A percentile compares a stretch with the other conserved stretches of the same genome.
Conservation (phyloP, 2,797 vertebrate species). For the Xenops minutus region DNA sequence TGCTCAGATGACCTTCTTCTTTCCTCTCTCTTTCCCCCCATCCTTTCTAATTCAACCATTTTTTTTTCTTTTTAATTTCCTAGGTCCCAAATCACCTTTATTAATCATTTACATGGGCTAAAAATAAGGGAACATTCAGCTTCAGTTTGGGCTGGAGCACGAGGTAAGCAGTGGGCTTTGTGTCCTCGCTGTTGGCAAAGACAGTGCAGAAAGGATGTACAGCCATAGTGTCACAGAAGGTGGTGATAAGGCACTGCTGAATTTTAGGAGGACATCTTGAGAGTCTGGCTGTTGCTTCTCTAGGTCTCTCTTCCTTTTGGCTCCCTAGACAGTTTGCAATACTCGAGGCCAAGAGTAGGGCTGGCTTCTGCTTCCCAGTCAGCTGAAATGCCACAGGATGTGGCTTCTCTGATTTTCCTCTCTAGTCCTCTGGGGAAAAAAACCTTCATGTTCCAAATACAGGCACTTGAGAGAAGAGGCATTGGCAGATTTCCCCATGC, state of each 20-base stretch:
- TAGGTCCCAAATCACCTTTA: background rate
- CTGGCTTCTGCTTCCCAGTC: background rate
- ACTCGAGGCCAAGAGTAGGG: background rate
- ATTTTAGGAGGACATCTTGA: background rate
- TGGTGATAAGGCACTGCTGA: background rate
- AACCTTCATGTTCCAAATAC: background rate
- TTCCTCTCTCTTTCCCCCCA: background rate
- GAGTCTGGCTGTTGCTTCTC: background rate
- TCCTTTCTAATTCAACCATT: background rate
- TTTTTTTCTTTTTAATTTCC: background rate
- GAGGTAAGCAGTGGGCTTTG: background rate
- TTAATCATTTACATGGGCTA: background rate
- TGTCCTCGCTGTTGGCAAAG: background rate
- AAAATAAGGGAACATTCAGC: background rate
- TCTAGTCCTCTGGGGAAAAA: background rate
- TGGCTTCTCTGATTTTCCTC: background rate
- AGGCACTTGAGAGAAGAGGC: background rate
- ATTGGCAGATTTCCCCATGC: background rate
- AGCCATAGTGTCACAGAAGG: background rate
- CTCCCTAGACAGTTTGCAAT: background rate
- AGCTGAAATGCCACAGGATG: slow-evolving; percentile 9
- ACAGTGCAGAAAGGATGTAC: background rate
- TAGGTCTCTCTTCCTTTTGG: background rate
- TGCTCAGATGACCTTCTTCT: background rate
- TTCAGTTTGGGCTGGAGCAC: background rate